Conservation (phyloP, 2,888 invertebrate genomes). For the Nymphalis c-album region DNA sequence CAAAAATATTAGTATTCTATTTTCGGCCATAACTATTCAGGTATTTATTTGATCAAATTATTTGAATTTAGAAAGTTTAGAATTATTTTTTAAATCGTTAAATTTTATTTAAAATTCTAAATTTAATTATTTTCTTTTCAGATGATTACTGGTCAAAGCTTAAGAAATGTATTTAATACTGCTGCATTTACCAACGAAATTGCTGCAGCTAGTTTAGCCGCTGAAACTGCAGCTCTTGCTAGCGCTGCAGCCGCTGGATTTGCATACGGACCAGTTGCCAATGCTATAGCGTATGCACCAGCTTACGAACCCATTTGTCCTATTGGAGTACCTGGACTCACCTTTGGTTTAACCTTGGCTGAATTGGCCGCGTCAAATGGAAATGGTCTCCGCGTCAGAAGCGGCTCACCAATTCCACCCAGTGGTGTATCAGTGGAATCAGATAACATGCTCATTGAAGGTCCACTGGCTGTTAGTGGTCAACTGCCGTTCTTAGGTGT, state of each 20-base stretch:
- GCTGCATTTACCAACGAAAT: conserved; percentile 17
- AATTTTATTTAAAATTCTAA: too few species aligned
- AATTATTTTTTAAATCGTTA: too few species aligned
- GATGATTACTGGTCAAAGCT: conserved; percentile 33
- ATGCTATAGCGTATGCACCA: conserved; percentile 38
- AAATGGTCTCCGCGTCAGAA: conserved; percentile 40
- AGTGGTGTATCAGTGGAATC: conserved; percentile 50
- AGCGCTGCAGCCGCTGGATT: conserved; percentile 1
- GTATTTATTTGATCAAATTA: not conserved
- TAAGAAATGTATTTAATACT: conserved; percentile 39
- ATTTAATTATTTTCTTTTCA: conserved; percentile 21
- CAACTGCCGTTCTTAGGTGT: conserved; percentile 52
- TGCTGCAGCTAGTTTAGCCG: conserved; percentile 16
- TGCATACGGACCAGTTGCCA: conserved; percentile 8
- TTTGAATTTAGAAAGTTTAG: too few species aligned
- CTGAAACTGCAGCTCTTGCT: conserved; percentile 1
- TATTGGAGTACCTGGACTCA: not conserved
- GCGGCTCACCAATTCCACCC: conserved; percentile 49
- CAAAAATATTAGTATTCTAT: not conserved
- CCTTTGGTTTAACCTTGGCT: conserved; percentile 17
- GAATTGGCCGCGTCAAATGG: conserved; percentile 35
- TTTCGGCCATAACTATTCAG: conserved; percentile 16
- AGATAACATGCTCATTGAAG: conserved; percentile 48
- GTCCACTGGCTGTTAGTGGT: conserved; percentile 47
- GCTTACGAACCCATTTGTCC: conserved; percentile 18